Percentiles rank a stretch among this genome's conserved stretches.
Conservation (phyloP, 2,888 invertebrate species). For the Tachina lurida region DNA sequence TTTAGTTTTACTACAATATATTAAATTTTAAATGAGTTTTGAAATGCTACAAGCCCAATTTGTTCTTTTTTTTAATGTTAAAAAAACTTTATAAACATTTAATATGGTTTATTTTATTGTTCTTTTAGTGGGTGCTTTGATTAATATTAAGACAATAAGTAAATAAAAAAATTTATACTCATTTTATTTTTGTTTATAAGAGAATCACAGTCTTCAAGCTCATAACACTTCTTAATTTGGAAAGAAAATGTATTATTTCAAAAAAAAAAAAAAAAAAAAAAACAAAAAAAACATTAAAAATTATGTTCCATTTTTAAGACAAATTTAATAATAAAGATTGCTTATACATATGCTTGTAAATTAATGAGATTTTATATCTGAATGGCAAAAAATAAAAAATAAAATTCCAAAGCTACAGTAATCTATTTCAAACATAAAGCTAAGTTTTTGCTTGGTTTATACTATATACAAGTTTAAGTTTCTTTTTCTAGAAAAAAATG, state of each 20-base stretch:
- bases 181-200: conserved; percentile 34
- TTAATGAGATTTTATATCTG: background rate
- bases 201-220: conserved; percentile 64
- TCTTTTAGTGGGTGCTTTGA: conserved; percentile 21
- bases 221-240: conserved; percentile 52
- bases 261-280: background rate
- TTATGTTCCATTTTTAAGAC: background rate
- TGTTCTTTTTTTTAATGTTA: conserved; percentile 1
- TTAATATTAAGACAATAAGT: conserved; percentile 5
- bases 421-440: too few relatives aligned
- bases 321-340: background rate
- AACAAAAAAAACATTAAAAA: background rate
- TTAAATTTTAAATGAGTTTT: conserved; percentile 12
- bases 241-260: background rate
- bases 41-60: conserved; percentile 58
- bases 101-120: conserved; percentile 46
- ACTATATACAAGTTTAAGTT: too few relatives aligned
- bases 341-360: background rate
- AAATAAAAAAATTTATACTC: conserved; percentile 26
- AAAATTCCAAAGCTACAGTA: background rate
- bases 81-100: conserved; percentile 21
- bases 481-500: too few relatives aligned
- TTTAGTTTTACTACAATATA: conserved; percentile 11
- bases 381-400: background rate
- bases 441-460: too few relatives aligned